Base-by-base conservation (phyloP, 2,797 vertebrate species). In the Borostomias antarcticus region DNA sequence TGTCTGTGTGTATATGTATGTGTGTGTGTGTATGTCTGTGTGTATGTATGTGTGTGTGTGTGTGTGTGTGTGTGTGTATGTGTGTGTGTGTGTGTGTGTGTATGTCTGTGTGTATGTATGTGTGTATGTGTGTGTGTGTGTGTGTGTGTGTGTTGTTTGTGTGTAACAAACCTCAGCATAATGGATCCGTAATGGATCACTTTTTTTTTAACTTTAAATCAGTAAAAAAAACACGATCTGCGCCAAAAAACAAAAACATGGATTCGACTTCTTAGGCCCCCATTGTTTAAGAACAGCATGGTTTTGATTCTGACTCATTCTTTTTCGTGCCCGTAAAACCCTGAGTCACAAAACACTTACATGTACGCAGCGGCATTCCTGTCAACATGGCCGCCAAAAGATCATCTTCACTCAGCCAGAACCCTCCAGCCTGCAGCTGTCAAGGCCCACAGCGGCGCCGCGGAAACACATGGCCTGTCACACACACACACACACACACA, bases 281-380 rank as follows among this genome's bases (percentile, higher is more conserved):
- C 40, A 72, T 56, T 67, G 67, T 57, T 76, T 67, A 48, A n/a
- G 45, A 33, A 56, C 61, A 68, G 66, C 63, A 66, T 77, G 72
- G 69, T 73, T 80, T 70, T 10, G 4, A 68, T 77, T 72, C 50
- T 60, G 72, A 70, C 66, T 73, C 60, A 66, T 51, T 76, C n/a
- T 82, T 48, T 74, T 56, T 29, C 0, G 73, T 69, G 47, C 47
- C 66, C 58, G 68, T 26, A 63, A 43, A 69, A 61, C 50, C 32
- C 10, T 82, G 74, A 77, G 62, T 81, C 81, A 83, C 50, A 71
- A 65, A 58, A 58, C 25, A 64, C 37, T 17, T 48, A 64, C 30
- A 21, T 28, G 13, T 28, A 53, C 13, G 8, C 29, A 40, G 35
- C 21, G 21, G 35, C 21, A 23, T 43, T n/a, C 21, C 35, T 43